These are phyloP conservation scores for Notodonta ziczac DNA, from an alignment of 2,888 invertebrate genomes.

Conservation along the genomic window DNA sequence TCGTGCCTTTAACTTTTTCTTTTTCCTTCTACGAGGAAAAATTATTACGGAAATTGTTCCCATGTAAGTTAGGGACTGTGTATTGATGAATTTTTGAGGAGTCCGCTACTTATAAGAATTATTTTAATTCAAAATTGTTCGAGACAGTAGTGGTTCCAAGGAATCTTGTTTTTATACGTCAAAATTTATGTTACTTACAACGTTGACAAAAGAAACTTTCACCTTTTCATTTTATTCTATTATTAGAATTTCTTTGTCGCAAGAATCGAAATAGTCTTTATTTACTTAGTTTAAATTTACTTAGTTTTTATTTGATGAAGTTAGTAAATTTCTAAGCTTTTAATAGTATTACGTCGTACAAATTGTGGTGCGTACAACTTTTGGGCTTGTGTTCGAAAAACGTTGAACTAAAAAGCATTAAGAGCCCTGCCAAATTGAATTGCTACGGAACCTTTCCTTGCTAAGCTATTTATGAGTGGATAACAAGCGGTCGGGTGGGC, in stretches of 20 bases:
- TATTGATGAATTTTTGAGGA: conserved; percentile 33
- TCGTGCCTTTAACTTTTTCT: conserved; percentile 52
- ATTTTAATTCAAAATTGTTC: not conserved
- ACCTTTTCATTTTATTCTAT: not conserved
- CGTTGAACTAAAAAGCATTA: conserved; percentile 70
- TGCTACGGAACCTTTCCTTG: conserved; percentile 67
- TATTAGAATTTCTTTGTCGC: too few species aligned
- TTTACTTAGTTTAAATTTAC: too few species aligned
- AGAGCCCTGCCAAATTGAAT: conserved; percentile 72
- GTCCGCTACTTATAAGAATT: not conserved
- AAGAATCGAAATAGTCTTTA: too few species aligned
- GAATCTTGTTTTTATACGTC: not conserved
- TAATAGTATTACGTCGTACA: not conserved
- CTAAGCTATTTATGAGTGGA: conserved; percentile 76
- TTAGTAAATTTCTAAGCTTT: too few species aligned
- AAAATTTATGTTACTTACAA: not conserved
- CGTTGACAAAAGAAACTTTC: not conserved
- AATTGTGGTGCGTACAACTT: conserved; percentile 40
- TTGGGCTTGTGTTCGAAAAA: conserved; percentile 59
- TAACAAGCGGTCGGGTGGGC: conserved; percentile 63
- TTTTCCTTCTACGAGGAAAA: conserved; percentile 48
- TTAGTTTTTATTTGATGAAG: too few species aligned
- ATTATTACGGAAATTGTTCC: conserved; percentile 38
- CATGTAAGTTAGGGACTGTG: conserved; percentile 10
- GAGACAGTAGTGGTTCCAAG: not conserved